Conservation (phyloP, 1,140 invertebrate species). For the Drosophila athabasca region DNA sequence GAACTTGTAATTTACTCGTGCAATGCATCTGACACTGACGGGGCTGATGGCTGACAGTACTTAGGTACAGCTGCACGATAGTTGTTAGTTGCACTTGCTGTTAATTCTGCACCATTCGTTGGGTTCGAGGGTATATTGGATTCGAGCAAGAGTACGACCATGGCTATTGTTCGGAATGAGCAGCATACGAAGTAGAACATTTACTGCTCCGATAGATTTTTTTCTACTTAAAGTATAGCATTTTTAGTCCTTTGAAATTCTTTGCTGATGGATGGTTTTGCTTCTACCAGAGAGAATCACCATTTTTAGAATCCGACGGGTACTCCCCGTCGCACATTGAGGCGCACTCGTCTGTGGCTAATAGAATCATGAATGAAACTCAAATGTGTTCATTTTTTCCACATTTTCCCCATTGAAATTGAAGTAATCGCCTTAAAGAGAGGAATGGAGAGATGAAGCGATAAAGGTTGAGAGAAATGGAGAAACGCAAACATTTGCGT, state of each 20-base stretch:
- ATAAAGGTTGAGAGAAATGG: background rate
- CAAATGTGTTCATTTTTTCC: conserved; percentile 53
- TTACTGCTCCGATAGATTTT: no score
- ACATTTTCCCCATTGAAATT: conserved; percentile 40
- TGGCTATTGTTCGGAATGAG: no score
- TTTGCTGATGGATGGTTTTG: background rate
- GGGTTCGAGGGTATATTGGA: no score
- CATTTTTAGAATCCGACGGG: no score
- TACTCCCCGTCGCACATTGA: background rate
- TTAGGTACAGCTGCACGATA: conserved; percentile 5
- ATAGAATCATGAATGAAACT: conserved; percentile 72
- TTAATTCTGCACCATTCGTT: background rate
- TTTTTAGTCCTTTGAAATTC: no score
- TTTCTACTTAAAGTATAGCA: no score
- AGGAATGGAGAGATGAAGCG: background rate
- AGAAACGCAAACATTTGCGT: conserved; percentile 62
- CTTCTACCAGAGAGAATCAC: conserved; percentile 16
- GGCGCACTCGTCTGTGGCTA: conserved; percentile 62
- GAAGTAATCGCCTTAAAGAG: conserved; percentile 62
- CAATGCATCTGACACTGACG: conserved; percentile 78
- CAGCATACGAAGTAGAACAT: no score
- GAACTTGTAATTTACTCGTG: conserved; percentile 70
- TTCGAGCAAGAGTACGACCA: no score
- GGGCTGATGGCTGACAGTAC: conserved; percentile 41
- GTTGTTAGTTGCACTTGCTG: background rate